A percentile compares a stretch with the other conserved stretches of the same genome.
phyloP scores from a whole-genome alignment of 2,888 invertebrate genomes.

The Hyles lineata region DNA sequence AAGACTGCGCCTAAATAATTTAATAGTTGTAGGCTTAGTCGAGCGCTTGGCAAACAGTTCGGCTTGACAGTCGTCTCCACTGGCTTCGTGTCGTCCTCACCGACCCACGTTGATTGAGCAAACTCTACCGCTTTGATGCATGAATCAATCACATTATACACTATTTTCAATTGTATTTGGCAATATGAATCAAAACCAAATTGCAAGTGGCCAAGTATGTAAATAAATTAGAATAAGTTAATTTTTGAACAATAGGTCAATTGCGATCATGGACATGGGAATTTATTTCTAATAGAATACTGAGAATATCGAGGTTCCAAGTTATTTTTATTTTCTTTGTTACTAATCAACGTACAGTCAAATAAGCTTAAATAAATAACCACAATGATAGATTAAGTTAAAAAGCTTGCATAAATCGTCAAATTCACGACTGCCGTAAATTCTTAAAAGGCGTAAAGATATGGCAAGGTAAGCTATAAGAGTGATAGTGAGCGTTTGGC shows the following conservation, averaged over 20 bases:
- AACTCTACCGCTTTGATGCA: slow-evolving; percentile 10
- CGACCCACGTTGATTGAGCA: background rate
- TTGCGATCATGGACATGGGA: too few species aligned
- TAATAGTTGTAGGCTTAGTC: slow-evolving; percentile 71
- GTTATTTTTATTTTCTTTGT: too few species aligned
- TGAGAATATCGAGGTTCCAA: too few species aligned
- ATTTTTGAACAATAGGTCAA: too few species aligned
- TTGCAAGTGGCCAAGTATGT: too few species aligned
- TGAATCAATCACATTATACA: background rate
- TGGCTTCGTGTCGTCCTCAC: slow-evolving; percentile 6
- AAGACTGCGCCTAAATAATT: slow-evolving; percentile 79
- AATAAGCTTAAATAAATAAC: background rate
- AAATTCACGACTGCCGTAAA: slow-evolving; percentile 27
- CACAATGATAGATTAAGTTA: background rate
- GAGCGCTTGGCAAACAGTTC: slow-evolving; percentile 72
- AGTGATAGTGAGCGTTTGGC: slow-evolving; percentile 62
- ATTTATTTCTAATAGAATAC: too few species aligned
- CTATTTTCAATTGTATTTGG: background rate
- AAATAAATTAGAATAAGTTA: too few species aligned
- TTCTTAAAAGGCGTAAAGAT: slow-evolving; percentile 45
- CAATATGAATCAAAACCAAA: too few species aligned
- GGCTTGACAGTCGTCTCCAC: slow-evolving; percentile 31
- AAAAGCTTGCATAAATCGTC: slow-evolving; percentile 26
- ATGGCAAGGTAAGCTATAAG: slow-evolving; percentile 67
- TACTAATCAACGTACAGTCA: too few species aligned